A percentile compares a stretch with the other conserved stretches of the same genome.
Conservation (phyloP, 2,888 invertebrate genomes). For the Rhagonycha fulva region DNA sequence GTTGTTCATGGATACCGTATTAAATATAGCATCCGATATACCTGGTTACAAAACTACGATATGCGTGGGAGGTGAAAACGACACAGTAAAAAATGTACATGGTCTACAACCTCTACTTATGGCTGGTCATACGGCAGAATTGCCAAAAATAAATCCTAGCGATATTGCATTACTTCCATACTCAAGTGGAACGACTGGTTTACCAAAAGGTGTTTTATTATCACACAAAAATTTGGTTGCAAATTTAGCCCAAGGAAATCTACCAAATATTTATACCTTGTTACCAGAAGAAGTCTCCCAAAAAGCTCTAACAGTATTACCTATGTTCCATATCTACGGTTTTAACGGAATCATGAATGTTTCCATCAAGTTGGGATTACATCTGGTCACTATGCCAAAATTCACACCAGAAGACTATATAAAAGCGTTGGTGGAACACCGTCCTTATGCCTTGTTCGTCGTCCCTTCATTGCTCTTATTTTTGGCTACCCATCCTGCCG, state of each 20-base stretch:
- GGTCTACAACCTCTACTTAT: slow-evolving; percentile 52
- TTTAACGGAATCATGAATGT: slow-evolving; percentile 70
- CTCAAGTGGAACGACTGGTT: slow-evolving; percentile 79
- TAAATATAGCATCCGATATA: slow-evolving; percentile 60
- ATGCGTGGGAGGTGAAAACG: slow-evolving; percentile 66
- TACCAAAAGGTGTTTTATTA: slow-evolving; percentile 80
- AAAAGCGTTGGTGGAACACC: slow-evolving; percentile 63
- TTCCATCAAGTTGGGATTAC: slow-evolving; percentile 63
- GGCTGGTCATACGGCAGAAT: slow-evolving; percentile 49
- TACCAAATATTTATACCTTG: slow-evolving; percentile 12
- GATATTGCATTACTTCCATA: slow-evolving; percentile 64
- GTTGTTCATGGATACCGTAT: slow-evolving; percentile 63
- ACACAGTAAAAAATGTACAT: slow-evolving; percentile 51
- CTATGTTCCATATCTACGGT: slow-evolving; percentile 82
- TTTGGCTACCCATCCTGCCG: slow-evolving; percentile 71
- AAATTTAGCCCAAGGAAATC: slow-evolving; percentile 50
- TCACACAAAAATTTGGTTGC: slow-evolving; percentile 69
- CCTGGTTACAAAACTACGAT: slow-evolving; percentile 66
- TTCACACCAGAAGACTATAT: slow-evolving; percentile 77
- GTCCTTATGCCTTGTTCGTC: slow-evolving; percentile 67
- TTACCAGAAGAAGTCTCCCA: slow-evolving; percentile 59
- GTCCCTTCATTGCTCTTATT: slow-evolving; percentile 80
- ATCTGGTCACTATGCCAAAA: slow-evolving; percentile 69
- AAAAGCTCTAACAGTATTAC: slow-evolving; percentile 66
- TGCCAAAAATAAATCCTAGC: slow-evolving; percentile 57